phyloP scores from a whole-genome alignment of 2,113 vertebrate genomes.

The Phaethon lepturus region DNA sequence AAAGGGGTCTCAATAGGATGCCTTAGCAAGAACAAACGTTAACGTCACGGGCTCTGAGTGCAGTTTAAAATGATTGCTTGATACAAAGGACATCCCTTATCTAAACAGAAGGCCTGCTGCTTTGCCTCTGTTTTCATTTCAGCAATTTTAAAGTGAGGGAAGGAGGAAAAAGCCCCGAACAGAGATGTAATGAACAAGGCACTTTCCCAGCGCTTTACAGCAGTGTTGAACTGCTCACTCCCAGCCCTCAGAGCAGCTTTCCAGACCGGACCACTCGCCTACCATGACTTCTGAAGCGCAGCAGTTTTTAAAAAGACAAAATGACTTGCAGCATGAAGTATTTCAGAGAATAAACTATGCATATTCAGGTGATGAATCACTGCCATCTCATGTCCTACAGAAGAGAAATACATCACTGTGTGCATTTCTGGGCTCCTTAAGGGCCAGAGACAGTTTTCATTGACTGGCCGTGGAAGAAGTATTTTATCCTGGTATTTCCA shows the following conservation, averaged over 20 bases:
- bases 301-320: background rate
- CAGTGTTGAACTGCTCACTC: background rate
- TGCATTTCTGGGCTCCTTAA: background rate
- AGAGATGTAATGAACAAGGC: background rate
- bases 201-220: background rate
- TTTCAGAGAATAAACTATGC: background rate
- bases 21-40: background rate
- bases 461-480: background rate
- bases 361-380: background rate
- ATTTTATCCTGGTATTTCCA: background rate
- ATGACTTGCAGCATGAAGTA: background rate
- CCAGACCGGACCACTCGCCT: background rate
- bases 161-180: background rate
- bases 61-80: background rate
- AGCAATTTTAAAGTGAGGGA: background rate
- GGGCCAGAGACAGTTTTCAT: background rate
- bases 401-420: background rate
- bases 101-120: background rate
- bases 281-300: background rate
- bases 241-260: background rate
- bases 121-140: slow-evolving; percentile 31
- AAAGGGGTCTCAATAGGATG: background rate
- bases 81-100: background rate
- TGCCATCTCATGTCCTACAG: background rate
- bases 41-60: background rate